Percentiles rank a stretch among this genome's conserved stretches.
Evolutionary conservation across 2,113 vertebrate genomes (phyloP).

Genomic region (Mormoops blainvillei): DNA sequence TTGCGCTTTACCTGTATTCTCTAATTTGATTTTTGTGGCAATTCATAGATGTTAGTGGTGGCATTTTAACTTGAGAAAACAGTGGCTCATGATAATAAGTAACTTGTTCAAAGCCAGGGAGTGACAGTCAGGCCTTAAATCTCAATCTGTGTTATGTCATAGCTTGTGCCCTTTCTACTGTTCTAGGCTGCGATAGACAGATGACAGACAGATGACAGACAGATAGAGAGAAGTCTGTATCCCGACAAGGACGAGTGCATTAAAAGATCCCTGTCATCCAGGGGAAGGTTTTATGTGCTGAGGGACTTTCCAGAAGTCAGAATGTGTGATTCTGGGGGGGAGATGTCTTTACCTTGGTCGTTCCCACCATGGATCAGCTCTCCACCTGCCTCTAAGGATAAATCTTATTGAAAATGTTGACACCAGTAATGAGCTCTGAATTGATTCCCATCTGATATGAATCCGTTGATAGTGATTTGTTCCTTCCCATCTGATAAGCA

Average conservation of each 20-base stretch:
- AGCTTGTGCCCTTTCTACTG: neutral
- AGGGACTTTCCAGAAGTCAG: neutral
- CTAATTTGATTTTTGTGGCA: neutral
- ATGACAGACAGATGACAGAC: neutral
- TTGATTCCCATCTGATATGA: neutral
- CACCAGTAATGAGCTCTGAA: neutral
- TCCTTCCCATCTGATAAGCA: neutral
- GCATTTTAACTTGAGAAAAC: neutral
- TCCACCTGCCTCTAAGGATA: neutral
- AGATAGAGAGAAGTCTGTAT: neutral
- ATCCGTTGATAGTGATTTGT: constrained; percentile 5
- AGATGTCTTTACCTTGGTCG: neutral
- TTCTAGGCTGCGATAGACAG: neutral
- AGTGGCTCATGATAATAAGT: neutral
- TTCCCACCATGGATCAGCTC: neutral
- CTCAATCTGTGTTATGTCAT: neutral
- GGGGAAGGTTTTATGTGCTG: neutral
- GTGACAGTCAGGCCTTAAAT: neutral
- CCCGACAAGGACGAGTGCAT: neutral
- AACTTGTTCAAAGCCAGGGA: neutral
- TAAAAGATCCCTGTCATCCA: neutral
- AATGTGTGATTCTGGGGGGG: neutral
- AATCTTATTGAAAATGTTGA: constrained; percentile 3
- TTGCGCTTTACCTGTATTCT: neutral
- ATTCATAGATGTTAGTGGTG: neutral